Conservation (phyloP, 2,797 vertebrate species). For the Valencia hispanica region DNA sequence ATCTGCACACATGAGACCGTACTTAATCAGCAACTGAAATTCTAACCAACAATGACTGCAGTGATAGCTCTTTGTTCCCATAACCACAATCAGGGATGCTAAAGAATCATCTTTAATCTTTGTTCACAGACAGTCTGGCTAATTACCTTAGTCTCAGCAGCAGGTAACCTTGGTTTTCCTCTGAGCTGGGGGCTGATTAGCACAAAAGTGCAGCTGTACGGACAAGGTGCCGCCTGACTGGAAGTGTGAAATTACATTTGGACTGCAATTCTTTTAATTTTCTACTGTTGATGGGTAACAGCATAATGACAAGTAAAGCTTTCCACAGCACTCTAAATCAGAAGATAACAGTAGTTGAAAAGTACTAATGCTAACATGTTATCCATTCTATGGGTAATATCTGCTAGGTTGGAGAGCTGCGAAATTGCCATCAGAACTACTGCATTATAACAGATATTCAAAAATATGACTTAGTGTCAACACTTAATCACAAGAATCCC, state of each 20-base stretch:
- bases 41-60: conserved; percentile 18
- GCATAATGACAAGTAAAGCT: conserved; percentile 11
- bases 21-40: conserved; percentile 36
- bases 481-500: neutral
- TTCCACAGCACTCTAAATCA: neutral
- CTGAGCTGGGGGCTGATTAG: conserved; percentile 62
- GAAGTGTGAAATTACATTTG: conserved; percentile 53
- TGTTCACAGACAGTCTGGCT: conserved; percentile 61
- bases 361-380: neutral
- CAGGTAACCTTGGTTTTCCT: conserved; percentile 74
- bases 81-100: conserved; percentile 58
- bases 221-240: conserved; percentile 36
- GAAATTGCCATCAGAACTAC: neutral
- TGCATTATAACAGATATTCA: neutral
- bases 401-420: conserved; percentile 12
- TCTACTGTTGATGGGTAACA: conserved; percentile 51
- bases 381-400: conserved; percentile 2
- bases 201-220: conserved; percentile 63
- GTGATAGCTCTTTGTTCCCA: conserved; percentile 52
- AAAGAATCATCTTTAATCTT: conserved; percentile 69
- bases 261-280: conserved; percentile 50
- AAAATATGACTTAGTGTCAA: neutral
- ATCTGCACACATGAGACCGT: conserved; percentile 11
- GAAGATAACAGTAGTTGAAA: neutral
- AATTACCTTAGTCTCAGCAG: conserved; percentile 65